Percentiles rank a stretch among this genome's conserved stretches.
phyloP scores from a whole-genome alignment of 1,140 invertebrate species.

The Amphibalanus amphitrite region DNA sequence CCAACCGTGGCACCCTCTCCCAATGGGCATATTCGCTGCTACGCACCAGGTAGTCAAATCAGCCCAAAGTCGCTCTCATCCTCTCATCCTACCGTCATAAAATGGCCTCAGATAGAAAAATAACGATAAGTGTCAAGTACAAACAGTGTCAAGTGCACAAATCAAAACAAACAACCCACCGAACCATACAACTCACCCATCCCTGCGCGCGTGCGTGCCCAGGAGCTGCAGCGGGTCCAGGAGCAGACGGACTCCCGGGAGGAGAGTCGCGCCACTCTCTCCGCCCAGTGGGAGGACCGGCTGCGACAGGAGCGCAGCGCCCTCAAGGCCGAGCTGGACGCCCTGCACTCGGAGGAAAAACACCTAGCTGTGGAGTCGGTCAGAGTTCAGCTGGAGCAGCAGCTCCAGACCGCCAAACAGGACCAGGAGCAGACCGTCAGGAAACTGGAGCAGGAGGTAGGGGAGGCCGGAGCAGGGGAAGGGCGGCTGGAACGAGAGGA shows the following conservation, averaged over 20 bases:
- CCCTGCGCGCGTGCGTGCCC: too few relatives aligned
- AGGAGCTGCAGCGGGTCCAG: constrained; percentile 3
- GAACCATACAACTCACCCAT: too few relatives aligned
- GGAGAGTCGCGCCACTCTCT: neutral
- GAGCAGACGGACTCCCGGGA: neutral
- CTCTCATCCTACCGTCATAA: too few relatives aligned
- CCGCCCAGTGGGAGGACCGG: constrained; percentile 27
- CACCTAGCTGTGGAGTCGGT: constrained; percentile 30
- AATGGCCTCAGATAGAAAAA: too few relatives aligned
- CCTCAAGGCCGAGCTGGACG: constrained; percentile 39
- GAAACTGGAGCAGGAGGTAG: neutral
- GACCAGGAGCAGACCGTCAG: neutral
- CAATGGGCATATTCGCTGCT: too few relatives aligned
- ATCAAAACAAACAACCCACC: too few relatives aligned
- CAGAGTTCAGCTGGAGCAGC: constrained; percentile 23
- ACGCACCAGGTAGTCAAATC: too few relatives aligned
- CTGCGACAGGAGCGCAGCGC: constrained; percentile 30
- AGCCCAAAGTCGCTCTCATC: too few relatives aligned
- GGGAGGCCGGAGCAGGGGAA: neutral
- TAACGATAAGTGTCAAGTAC: too few relatives aligned
- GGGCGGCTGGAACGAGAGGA: too few relatives aligned
- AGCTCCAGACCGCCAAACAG: constrained; percentile 27
- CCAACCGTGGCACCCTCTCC: too few relatives aligned
- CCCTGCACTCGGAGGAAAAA: constrained; percentile 39
- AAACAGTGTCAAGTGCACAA: too few relatives aligned